These are phyloP conservation scores for Bembecia ichneumoniformis DNA, from an alignment of 2,888 invertebrate genomes.

Conservation along the genomic window DNA sequence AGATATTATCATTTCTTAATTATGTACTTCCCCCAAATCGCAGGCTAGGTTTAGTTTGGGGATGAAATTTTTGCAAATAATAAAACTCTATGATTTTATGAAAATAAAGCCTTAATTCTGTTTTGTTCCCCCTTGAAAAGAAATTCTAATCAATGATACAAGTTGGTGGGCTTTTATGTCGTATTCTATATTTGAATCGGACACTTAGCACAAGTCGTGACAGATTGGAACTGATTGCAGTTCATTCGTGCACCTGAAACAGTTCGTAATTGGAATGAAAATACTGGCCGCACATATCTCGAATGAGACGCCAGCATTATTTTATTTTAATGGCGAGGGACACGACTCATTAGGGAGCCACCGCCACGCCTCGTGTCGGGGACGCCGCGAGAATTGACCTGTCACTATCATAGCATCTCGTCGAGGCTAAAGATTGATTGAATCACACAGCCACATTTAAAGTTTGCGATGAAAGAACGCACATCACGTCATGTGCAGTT, in stretches of 20 bases:
- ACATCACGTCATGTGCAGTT: background rate
- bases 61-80: too few species aligned
- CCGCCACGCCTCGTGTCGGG: constrained; percentile 29
- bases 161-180: background rate
- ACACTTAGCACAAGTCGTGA: constrained; percentile 16
- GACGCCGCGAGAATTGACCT: constrained; percentile 13
- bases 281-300: constrained; percentile 34
- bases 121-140: too few species aligned
- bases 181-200: constrained; percentile 21
- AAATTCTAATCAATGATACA: too few species aligned
- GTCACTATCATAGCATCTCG: constrained; percentile 40
- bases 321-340: constrained; percentile 19
- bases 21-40: too few species aligned
- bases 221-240: constrained; percentile 38
- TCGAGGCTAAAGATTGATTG: constrained; percentile 33
- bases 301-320: constrained; percentile 18
- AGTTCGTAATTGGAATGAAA: constrained; percentile 55
- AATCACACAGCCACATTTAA: constrained; percentile 16
- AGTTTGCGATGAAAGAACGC: constrained; percentile 27
- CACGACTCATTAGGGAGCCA: constrained; percentile 34
- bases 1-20: too few species aligned
- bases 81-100: too few species aligned
- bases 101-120: too few species aligned
- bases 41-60: too few species aligned
- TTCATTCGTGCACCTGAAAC: constrained; percentile 41